Evolutionary conservation across 2,888 invertebrate genomes (phyloP), one percentile per base, ranked within the genome.

Genomic region (Odontomyia ornata): DNA sequence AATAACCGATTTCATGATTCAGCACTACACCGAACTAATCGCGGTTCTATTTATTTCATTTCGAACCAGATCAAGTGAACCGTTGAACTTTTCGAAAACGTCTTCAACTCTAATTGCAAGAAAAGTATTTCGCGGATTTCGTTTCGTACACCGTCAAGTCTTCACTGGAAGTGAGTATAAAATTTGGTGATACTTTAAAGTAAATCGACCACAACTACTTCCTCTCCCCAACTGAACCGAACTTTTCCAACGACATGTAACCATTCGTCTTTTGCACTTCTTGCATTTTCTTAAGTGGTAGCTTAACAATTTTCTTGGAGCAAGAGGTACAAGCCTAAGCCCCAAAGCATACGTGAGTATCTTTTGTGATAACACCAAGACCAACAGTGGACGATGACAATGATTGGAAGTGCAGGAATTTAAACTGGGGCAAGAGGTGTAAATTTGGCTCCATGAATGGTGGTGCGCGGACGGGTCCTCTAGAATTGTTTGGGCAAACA

Each of bases 401-500:
- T 18, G 36, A 36, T 57, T 36, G 57, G 73, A 60, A 36, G 73
- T 43, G 21, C 57, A 73, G n/a, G 36, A 5, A 57, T 73, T 73
- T 73, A 60, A 73, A 73, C 73, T 73, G 73, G 73, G 73, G 52
- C 73, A 73, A 21, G 30, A 52, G 47, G 27, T 71, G 21, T 73
- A 60, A 28, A 23, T 13, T 30, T 30, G 69, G 11, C 23, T 18
- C 21, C 18, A 52, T 18, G 52, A 52, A 52, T 52, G n/a, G 52
- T 36, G 52, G 52, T 36, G 21, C n/a, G 25, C 69, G 25, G 15
- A 30, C 21, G 4, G 43, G 23, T 72, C 72, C 72, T 36, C 57
- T 18, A 73, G 60, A 73, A 73, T 73, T 73, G 73, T 60, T 73
- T 73, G n/a, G 30, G 60, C 43, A 73, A 73, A 73, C 46, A 73